Percentiles rank a stretch among this genome's conserved stretches.
These are phyloP conservation scores for Lobophora halterata DNA, from an alignment of 2,888 invertebrate genomes.

Conservation along the genomic window DNA sequence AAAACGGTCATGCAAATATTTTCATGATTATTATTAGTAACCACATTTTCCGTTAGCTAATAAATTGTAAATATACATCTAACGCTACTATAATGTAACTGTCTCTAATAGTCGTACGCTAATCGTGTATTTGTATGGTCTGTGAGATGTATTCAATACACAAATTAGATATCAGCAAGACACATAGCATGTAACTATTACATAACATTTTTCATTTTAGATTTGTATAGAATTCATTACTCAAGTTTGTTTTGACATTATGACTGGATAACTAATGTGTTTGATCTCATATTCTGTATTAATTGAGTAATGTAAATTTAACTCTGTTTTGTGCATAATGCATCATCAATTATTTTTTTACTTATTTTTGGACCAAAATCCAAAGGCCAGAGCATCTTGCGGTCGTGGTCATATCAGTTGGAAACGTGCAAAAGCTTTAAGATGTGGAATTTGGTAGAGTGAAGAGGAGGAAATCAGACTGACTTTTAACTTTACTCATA, in stretches of 20 bases:
- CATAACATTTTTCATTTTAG: constrained; percentile 31
- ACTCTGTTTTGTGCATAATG: constrained; percentile 18
- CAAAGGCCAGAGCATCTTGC: constrained; percentile 48
- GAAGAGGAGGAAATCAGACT: constrained; percentile 69
- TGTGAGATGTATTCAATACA: constrained; percentile 28
- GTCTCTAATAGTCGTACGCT: constrained; percentile 8
- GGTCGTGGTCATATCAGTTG: constrained; percentile 50
- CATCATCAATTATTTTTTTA: constrained; percentile 26
- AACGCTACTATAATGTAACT: constrained; percentile 14
- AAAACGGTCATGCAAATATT: constrained; percentile 20
- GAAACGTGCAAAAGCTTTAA: constrained; percentile 70
- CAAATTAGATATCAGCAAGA: constrained; percentile 20
- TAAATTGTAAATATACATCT: constrained; percentile 28
- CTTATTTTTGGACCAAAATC: constrained; percentile 61
- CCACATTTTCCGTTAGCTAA: constrained; percentile 13
- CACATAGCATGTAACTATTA: constrained; percentile 15
- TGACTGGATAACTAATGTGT: constrained; percentile 60
- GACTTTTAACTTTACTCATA: constrained; percentile 71
- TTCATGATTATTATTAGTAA: constrained; percentile 12
- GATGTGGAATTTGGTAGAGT: constrained; percentile 64
- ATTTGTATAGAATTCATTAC: constrained; percentile 46
- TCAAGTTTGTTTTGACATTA: constrained; percentile 49
- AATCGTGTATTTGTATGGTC: constrained; percentile 22
- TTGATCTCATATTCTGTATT: constrained; percentile 75
- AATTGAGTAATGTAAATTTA: constrained; percentile 40